Evolutionary conservation across 2,888 invertebrate species (phyloP), one percentile per base, ranked within the genome.

Genomic region (Meloe dianella): DNA sequence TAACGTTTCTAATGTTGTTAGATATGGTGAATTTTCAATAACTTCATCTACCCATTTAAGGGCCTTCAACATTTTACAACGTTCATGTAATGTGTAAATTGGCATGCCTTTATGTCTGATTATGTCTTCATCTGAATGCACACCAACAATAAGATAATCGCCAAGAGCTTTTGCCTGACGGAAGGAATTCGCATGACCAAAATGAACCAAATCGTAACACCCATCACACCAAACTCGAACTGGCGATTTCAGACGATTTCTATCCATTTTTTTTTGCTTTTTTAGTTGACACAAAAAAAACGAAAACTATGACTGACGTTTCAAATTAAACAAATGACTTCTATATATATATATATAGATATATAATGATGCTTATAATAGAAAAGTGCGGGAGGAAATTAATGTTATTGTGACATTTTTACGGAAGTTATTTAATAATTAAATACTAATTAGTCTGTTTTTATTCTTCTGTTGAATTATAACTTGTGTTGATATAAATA

Each of bases 21-120:
- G 95, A 85, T 99, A 99, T 2, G 99, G 99, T 20, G 97, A 98
- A 73, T 93, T 95, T 85, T 97, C 95, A 6, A 99, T 94, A 58
- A 99, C 98, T 85, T 98, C 97, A 84, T 99, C 98, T 9, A 99
- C 98, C 99, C 99, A 99, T 85, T 98, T 98, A 74, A 99, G 98
- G 56, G 96, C 97, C 73, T 92, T 88, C 14, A 99, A 97, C 98
- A 99, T 98, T 87, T 96, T 96, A 83, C 90, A 90, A 81, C 95
- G 89, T 83, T 95, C 95, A 81, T 94, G 89, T 82, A 95, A 89
- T 4, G 92, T 97, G 81, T 98, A 99, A 1, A 99, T 98, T 0
- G 98, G 98, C 0, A 98, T 98, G 0, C 98, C 98, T 85, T 99
- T 99, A 84, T 99, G 97, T 81, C 94, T 93, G 0, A 93, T 87